Conservation (phyloP, 2,113 vertebrate species). For the Casuarius casuarius region DNA sequence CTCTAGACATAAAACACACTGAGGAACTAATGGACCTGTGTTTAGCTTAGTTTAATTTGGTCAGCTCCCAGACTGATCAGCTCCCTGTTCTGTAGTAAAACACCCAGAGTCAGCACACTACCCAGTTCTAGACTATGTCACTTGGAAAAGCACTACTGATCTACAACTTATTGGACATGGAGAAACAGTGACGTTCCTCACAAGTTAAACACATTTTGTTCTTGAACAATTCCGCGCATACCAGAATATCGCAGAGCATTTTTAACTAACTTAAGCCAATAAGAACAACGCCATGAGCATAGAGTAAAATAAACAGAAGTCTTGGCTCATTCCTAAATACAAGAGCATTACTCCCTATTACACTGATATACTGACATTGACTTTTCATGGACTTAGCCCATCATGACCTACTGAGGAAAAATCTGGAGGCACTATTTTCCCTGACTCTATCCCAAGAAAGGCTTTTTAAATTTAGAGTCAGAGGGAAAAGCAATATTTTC, state of each 20-base stretch:
- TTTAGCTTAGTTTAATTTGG: background rate
- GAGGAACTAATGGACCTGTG: background rate
- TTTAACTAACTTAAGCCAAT: background rate
- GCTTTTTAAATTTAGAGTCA: background rate
- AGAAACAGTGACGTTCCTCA: background rate
- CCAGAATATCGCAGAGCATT: background rate
- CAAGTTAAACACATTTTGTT: background rate
- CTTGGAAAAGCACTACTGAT: background rate
- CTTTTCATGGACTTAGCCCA: background rate
- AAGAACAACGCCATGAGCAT: background rate
- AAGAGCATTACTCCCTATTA: background rate
- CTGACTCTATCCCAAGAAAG: background rate
- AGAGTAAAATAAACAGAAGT: background rate
- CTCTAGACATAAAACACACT: background rate
- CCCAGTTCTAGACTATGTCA: rapidly evolving
- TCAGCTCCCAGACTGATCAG: background rate
- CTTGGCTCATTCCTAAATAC: background rate
- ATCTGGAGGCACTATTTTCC: background rate
- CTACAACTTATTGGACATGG: background rate
- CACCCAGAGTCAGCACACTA: rapidly evolving
- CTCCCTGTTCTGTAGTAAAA: background rate
- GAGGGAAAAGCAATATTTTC: background rate
- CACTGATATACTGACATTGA: background rate
- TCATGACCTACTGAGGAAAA: background rate
- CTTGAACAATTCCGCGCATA: background rate